These are phyloP conservation scores for Abscondita cerata DNA, from an alignment of 2,888 invertebrate species.

Conservation along the genomic window DNA sequence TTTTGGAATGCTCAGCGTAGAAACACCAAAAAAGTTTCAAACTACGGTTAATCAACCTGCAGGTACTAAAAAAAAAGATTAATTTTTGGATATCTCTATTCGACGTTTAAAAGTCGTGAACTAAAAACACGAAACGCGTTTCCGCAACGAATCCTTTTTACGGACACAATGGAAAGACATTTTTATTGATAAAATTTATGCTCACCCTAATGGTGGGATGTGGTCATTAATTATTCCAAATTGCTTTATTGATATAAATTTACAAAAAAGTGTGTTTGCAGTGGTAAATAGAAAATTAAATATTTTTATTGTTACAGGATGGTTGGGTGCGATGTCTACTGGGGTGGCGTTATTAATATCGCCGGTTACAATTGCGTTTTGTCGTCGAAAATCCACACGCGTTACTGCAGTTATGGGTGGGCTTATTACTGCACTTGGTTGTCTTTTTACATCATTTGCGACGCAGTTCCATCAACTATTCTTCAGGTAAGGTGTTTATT, in stretches of 20 bases:
- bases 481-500: slow-evolving; percentile 70
- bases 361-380: slow-evolving; percentile 84
- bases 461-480: slow-evolving; percentile 89
- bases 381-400: slow-evolving; percentile 85
- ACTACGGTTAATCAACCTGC: slow-evolving; percentile 67
- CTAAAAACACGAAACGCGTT: slow-evolving; percentile 6
- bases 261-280: background rate
- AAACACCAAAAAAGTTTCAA: slow-evolving; percentile 60
- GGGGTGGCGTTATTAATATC: slow-evolving; percentile 81
- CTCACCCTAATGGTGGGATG: background rate
- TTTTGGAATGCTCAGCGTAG: slow-evolving; percentile 60
- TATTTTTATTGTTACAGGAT: slow-evolving; percentile 70
- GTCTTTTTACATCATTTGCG: slow-evolving; percentile 89
- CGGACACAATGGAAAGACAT: slow-evolving; percentile 7
- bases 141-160: slow-evolving; percentile 2
- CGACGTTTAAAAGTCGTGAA: slow-evolving; percentile 5
- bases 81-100: slow-evolving; percentile 6
- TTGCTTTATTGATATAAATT: background rate
- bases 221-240: slow-evolving; percentile 1
- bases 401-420: slow-evolving; percentile 89
- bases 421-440: slow-evolving; percentile 83
- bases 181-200: slow-evolving; percentile 23
- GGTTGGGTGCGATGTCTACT: slow-evolving; percentile 81
- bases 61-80: slow-evolving; percentile 60
- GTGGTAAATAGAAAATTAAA: background rate